Conservation (phyloP, 2,113 vertebrate genomes). For the Varanus komodoensis region DNA sequence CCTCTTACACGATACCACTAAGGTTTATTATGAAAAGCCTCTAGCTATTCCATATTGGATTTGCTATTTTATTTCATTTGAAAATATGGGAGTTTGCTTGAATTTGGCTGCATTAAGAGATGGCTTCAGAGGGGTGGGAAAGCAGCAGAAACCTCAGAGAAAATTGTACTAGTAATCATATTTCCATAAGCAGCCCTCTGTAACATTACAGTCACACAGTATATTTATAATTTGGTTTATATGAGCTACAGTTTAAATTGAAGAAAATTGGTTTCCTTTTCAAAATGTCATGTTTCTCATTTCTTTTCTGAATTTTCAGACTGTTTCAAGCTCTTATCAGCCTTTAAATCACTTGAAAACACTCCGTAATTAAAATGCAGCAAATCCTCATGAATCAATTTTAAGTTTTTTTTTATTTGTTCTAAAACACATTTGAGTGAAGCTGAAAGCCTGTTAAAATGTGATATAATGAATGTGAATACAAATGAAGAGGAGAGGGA, state of each 20-base stretch:
- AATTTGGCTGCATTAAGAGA: slow-evolving; percentile 55
- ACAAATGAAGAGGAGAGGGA: slow-evolving; percentile 22
- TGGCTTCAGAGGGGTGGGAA: slow-evolving; percentile 47
- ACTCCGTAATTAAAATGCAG: slow-evolving; percentile 77
- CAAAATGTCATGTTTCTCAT: slow-evolving; percentile 85
- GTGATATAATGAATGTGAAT: slow-evolving; percentile 46
- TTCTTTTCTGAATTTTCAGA: slow-evolving; percentile 71
- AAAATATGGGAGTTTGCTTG: slow-evolving; percentile 55
- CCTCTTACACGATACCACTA: background rate
- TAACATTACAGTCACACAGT: slow-evolving; percentile 76
- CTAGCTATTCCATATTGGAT: slow-evolving; percentile 49
- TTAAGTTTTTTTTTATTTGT: slow-evolving; percentile 70
- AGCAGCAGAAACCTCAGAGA: slow-evolving; percentile 65
- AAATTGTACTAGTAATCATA: slow-evolving; percentile 76
- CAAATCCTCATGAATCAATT: slow-evolving; percentile 79
- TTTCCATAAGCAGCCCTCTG: slow-evolving; percentile 71
- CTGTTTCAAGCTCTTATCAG: slow-evolving; percentile 74
- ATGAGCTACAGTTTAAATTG: slow-evolving; percentile 81
- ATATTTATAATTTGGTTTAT: slow-evolving; percentile 80
- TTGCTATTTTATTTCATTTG: slow-evolving; percentile 59
- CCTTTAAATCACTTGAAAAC: slow-evolving; percentile 78
- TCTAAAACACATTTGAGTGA: slow-evolving; percentile 75
- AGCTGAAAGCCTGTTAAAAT: slow-evolving; percentile 67
- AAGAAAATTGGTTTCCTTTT: slow-evolving; percentile 82
- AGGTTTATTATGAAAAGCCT: slow-evolving; percentile 33